Evolutionary conservation across 2,888 invertebrate genomes (phyloP), one percentile per base, ranked within the genome.

Genomic region (Autographa pulchrina): DNA sequence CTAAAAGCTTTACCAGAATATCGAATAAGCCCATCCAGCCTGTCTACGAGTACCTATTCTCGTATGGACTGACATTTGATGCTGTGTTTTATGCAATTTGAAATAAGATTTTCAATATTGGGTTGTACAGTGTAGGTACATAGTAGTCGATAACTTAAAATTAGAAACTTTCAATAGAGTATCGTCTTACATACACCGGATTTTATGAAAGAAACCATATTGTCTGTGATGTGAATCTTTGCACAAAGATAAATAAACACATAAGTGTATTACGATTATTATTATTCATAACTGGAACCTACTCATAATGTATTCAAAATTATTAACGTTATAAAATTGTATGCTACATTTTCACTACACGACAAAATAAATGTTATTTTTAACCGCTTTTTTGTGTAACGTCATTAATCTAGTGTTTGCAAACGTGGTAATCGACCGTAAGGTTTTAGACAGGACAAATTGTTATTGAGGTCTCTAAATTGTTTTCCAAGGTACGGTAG

Each of bases 1-100:
- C 90, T 92, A 87, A 91, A 91, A 91, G 91, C 91, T 88, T 86
- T 85, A 82, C 89, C 84, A 77, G 89, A 91, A 92, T 91, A 91
- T 81, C 80, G 74, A 84, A 88, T 87, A 82, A 83, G 81, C 79
- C 78, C 71, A 73, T 78, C 82, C 71, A 77, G 78, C 81, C 82
- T 82, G 87, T 86, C 87, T 85, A 81, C 85, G 78, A 81, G 72
- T 78, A n/a, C n/a, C n/a, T n/a, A 74, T 82, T 86, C 80, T 79
- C 79, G 81, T 72, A 84, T 78, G 75, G 78, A 74, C 68, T 66
- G 77, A 81, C 80, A 80, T 80, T 80, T 73, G 60, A 67, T 65
- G 56, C 43, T 48, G 48, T 70, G 65, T 56, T 70, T 72, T 75
- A 70, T 74, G 62, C 38, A 67, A 35, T 43, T 74, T 66, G 64